These are phyloP conservation scores for Slavum lentiscoides DNA, from an alignment of 2,888 invertebrate species.

Conservation along the genomic window DNA sequence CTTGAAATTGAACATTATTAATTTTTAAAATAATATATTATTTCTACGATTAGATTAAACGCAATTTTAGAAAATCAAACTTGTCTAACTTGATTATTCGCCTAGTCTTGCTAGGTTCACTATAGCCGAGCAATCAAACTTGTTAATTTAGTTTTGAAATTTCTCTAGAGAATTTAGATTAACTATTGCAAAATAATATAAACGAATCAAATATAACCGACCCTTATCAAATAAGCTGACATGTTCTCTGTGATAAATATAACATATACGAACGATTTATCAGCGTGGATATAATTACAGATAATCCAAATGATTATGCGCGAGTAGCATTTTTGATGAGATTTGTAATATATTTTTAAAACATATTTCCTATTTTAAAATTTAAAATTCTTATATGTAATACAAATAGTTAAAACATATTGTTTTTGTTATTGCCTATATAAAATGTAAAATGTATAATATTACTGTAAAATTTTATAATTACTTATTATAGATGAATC, in stretches of 20 bases:
- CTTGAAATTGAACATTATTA: no score
- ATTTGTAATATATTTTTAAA: no score
- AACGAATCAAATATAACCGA: constrained; percentile 1
- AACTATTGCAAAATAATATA: background rate
- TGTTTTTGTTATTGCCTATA: no score
- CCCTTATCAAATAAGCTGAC: background rate
- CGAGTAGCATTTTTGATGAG: background rate
- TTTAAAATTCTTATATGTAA: no score
- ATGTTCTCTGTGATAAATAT: no score
- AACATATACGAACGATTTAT: background rate
- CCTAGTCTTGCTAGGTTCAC: background rate
- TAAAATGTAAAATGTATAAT: no score
- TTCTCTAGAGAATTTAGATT: background rate
- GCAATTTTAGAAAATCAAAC: background rate
- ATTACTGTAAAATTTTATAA: no score
- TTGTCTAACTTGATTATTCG: background rate
- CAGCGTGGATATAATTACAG: background rate
- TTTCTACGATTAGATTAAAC: background rate
- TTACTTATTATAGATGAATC: no score
- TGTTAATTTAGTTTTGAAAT: background rate
- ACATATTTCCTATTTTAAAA: no score
- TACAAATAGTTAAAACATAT: no score
- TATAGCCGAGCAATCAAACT: background rate
- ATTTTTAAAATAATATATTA: no score
- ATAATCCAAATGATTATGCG: background rate